Conservation (phyloP, 2,888 invertebrate genomes). For the Strigamia transsilvanica region DNA sequence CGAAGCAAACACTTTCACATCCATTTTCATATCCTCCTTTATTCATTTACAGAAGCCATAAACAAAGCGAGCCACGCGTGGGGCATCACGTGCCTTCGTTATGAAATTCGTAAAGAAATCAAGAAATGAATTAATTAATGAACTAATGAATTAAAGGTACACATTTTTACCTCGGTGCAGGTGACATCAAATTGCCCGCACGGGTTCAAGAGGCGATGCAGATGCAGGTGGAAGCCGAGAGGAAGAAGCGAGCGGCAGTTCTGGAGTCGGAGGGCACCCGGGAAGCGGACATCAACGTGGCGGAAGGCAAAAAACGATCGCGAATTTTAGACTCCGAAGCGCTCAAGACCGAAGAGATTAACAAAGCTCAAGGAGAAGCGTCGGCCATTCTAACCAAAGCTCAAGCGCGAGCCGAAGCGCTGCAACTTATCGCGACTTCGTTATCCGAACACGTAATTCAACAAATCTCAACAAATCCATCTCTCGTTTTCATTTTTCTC, state of each 20-base stretch:
- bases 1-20: not conserved
- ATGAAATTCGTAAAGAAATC: constrained; percentile 82
- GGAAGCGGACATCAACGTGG: constrained; percentile 88
- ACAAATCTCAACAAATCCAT: too few relatives aligned
- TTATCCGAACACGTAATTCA: constrained; percentile 65
- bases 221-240: constrained; percentile 99
- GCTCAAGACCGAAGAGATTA: constrained; percentile 90
- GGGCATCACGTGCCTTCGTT: constrained; percentile 96
- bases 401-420: constrained; percentile 84
- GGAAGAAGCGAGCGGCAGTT: constrained; percentile 94
- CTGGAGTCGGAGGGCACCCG: constrained; percentile 88
- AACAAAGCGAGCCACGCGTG: constrained; percentile 98
- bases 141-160: not conserved
- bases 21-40: not conserved
- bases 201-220: constrained; percentile 99
- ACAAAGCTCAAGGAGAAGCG: constrained; percentile 86
- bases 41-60: constrained; percentile 74
- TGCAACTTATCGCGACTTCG: constrained; percentile 78
- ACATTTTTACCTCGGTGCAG: constrained; percentile 65
- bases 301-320: constrained; percentile 92
- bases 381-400: constrained; percentile 90
- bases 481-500: not conserved
- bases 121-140: not conserved
- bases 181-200: constrained; percentile 86
- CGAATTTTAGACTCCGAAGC: constrained; percentile 96